Base-by-base conservation (phyloP, 2,113 vertebrate species). In the Puma concolor region DNA sequence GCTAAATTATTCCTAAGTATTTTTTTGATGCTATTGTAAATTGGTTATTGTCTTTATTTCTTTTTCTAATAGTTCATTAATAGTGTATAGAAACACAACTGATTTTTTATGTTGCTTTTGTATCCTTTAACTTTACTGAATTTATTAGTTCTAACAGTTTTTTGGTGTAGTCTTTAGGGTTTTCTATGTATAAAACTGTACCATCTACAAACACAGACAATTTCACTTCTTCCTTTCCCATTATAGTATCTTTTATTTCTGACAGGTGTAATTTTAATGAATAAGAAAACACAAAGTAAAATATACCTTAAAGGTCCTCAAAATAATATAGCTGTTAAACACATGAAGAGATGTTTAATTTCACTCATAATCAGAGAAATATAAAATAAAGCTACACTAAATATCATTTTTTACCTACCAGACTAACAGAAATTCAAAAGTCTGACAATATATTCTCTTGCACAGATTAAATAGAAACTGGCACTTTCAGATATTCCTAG, bases 231-330 rank as follows among this genome's bases (percentile, higher is more conserved):
- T 94, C 83, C 27, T 94, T 89, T 63, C 13, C 21, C 31, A 76
- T 60, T 4, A n/a, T n/a, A 69, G n/a, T n/a, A 41, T 14, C 19
- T 76, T 41, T 74, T 57, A 89, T 66, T 74, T 81, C 66, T n/a
- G 15, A 79, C 23, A 93, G 36, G 31, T 66, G 0, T 29, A 72
- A 80, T 88, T 93, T 89, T 80, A 97, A 83, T 92, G 12, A 96
- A 72, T 44, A 92, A 89, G 25, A 87, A 93, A 66, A 88, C 31
- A 92, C 25, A 93, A 95, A 95, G 31, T 88, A 60, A 89, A 92
- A 96, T 44, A 93, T 12, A 71, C 29, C 31, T 77, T 67, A 38
- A 31, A 92, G 90, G 25, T 54, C 33, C 23, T 83, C 63, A 91
- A 89, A 93, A 67, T 71, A 82, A 60, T 92, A 69, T 4, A 44